Base-by-base conservation (phyloP, 2,113 vertebrate genomes). In the Platysteira castanea region DNA sequence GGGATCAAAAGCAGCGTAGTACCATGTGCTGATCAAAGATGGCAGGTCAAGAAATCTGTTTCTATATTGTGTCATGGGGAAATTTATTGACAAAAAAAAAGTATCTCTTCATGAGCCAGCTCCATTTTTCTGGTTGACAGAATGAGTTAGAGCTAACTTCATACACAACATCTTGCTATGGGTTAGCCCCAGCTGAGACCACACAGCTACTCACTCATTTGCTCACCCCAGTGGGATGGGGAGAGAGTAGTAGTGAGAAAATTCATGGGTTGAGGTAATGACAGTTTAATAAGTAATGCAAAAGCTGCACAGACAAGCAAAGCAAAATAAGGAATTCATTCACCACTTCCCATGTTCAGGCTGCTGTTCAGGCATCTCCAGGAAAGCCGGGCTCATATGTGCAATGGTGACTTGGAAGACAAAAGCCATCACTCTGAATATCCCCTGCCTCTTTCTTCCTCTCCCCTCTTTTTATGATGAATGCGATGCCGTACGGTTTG, bases 161-260 rank as follows among this genome's bases (percentile, higher is more conserved):
- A 15, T 28, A 9, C 11, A 16, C 3, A 4, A 60, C 21, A 44
- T 20, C 10, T 71, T 46, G 27, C 15, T 70, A 5, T 33, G 57
- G 9, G 7, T 79, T 59, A 75, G 19, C 4, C 13, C 15, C 33
- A 46, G 21, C 52, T 46, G 20, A 63, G 19, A 11, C 44, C 15
- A 69, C 5, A 19, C 2, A 42, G 23, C 33, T 13, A 10, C 28
- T 65, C 0, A 0, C 17, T 83, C 2, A 0, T 49, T 67, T 77
- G 46, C 30, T 53, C 2, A 2, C 7, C 12, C 13, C 47, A 24
- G 9, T 31, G 33, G 41, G 13, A 53, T 65, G 7, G 15, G 9
- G 23, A 65, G 13, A 56, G n/a, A 41, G 26, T 2, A 24, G 44
- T 22, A 53, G 11, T 30, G n/a, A 89, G 33, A 69, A 82, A 73